Evolutionary conservation across 2,888 invertebrate genomes (phyloP), one percentile per base, ranked within the genome.

Genomic region (Cylloceria caligata): DNA sequence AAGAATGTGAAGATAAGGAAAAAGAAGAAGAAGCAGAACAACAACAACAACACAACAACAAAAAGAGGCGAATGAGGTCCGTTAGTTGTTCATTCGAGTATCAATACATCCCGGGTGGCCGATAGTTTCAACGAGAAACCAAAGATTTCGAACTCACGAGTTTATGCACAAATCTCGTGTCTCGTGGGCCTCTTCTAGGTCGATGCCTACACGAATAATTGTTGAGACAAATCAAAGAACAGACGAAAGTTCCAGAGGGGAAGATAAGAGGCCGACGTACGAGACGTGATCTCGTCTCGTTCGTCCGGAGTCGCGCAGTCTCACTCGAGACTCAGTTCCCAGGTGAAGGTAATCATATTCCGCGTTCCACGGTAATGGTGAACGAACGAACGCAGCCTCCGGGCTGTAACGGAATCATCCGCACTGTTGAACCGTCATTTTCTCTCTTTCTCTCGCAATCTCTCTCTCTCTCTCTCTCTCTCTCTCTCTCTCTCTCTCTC

Each of bases 281-380:
- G 57, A 57, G 76, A 73, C 34, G 69, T 55, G 16, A 57, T 74
- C 69, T 69, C 57, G 80, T 68, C 45, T 52, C 27, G 45, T 27
- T 55, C 69, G 55, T 75, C 62, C 74, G 16, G 45, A 47, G 64
- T 42, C 75, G 65, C 71, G 64, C 68, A 80, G 74, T 64, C 74
- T 68, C 65, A 45, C 36, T 69, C 60, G 75, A 64, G 74, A 69
- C 62, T 68, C 74, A 71, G 81, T 86, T 86, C 87, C 84, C 85
- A 82, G 87, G 86, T 87, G 87, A 88, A 89, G 88, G 88, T 91
- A 91, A 91, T 91, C 91, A 90, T 90, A 92, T 91, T 91, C 91
- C 90, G 90, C 90, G 89, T 90, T 91, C 90, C 91, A 89, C 88
- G 89, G 87, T 91, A 91, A 91, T 92, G 88, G 88, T 87, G 88